These are phyloP conservation scores for Paracanthobrama guichenoti DNA, from an alignment of 2,113 vertebrate genomes.

Conservation along the genomic window DNA sequence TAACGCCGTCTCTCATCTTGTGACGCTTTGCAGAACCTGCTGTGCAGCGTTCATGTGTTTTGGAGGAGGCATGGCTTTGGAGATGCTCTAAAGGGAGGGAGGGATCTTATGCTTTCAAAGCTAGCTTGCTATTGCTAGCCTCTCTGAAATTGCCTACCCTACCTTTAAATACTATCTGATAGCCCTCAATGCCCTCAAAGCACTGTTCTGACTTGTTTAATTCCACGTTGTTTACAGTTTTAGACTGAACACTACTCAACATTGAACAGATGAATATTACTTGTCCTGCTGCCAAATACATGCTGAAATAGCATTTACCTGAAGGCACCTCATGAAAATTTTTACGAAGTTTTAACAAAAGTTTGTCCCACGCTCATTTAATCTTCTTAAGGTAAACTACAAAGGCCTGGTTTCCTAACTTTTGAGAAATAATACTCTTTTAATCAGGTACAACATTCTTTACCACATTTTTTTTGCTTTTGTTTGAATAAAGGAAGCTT, in stretches of 20 bases:
- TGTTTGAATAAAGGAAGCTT: conserved; percentile 21
- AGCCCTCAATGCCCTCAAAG: not conserved
- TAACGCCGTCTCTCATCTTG: too few species aligned
- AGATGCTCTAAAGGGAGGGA: too few species aligned
- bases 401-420: not conserved
- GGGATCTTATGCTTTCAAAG: too few species aligned
- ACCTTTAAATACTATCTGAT: not conserved
- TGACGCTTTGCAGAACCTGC: too few species aligned
- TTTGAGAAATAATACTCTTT: not conserved
- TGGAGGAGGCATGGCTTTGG: too few species aligned
- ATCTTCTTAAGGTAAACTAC: not conserved
- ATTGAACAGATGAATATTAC: not conserved
- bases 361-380: not conserved
- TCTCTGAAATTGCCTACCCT: too few species aligned
- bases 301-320: not conserved
- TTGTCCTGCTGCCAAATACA: not conserved
- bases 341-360: not conserved
- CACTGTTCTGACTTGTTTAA: conserved; percentile 6
- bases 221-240: not conserved
- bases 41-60: too few species aligned
- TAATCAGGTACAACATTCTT: not conserved
- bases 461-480: not conserved
- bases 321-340: not conserved
- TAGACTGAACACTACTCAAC: conserved; percentile 8
- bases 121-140: too few species aligned